Percentiles rank a stretch among this genome's conserved stretches.
phyloP scores from a whole-genome alignment of 2,113 vertebrate genomes.

The Pelvicachromis taeniatus region DNA sequence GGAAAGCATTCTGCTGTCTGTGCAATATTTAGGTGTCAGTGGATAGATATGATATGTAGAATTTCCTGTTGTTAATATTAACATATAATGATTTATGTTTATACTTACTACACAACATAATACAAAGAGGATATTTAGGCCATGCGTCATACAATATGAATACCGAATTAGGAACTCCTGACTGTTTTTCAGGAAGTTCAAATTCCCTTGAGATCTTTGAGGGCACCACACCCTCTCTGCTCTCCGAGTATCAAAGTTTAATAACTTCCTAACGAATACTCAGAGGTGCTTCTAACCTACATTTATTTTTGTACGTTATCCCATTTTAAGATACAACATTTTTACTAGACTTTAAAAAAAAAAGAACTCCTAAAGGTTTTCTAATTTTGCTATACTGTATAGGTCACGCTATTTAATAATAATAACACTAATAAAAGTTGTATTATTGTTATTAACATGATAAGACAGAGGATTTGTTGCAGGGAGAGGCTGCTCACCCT shows the following conservation, averaged over 20 bases:
- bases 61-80: not conserved
- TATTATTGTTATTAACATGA: not conserved
- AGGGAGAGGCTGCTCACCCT: conserved; percentile 80
- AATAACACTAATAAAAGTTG: not conserved
- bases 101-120: not conserved
- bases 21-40: not conserved
- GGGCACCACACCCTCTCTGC: not conserved
- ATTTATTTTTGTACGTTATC: not conserved
- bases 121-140: not conserved
- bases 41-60: not conserved
- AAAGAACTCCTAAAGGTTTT: too few relatives aligned
- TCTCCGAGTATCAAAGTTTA: not conserved
- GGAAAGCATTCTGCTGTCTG: not conserved
- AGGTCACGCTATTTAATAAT: not conserved
- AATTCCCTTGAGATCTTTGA: not conserved
- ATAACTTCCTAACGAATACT: not conserved
- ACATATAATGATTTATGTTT: not conserved
- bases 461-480: not conserved
- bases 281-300: not conserved
- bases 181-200: not conserved
- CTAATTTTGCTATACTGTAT: not conserved
- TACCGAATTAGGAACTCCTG: not conserved
- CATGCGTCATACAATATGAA: not conserved
- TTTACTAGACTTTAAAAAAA: not conserved
- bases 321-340: not conserved